Conservation (phyloP, 2,797 vertebrate species). For the Pteropus rufus region DNA sequence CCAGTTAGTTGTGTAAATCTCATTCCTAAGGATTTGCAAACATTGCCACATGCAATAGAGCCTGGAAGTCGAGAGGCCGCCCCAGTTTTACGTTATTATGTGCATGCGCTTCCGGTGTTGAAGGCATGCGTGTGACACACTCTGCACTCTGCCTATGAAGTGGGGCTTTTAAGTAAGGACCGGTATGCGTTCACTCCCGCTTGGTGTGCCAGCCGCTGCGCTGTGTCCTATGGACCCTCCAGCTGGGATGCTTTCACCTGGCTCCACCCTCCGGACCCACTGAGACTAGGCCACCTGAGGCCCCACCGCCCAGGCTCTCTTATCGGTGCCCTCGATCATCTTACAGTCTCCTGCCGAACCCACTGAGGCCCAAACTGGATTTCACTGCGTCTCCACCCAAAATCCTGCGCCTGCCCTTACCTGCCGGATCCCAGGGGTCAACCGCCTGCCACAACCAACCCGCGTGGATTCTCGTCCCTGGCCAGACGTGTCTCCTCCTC, state of each 20-base stretch:
- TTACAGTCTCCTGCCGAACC: not conserved
- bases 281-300: rapidly evolving
- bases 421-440: not conserved
- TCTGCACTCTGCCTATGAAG: slow-evolving; percentile 39
- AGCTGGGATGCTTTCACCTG: rapidly evolving
- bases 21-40: slow-evolving; percentile 60
- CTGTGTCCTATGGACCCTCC: rapidly evolving
- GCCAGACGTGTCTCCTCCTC: not conserved
- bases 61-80: rapidly evolving
- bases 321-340: rapidly evolving
- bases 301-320: too few relatives aligned
- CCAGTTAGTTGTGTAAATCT: slow-evolving; percentile 68
- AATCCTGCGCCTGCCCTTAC: not conserved
- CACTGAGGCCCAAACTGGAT: not conserved
- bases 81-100: rapidly evolving
- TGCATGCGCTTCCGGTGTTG: not conserved
- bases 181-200: rapidly evolving
- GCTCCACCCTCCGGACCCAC: not conserved
- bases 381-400: rapidly evolving
- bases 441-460: not conserved
- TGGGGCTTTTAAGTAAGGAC: not conserved
- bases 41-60: slow-evolving; percentile 41
- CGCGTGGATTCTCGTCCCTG: not conserved
- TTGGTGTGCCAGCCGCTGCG: rapidly evolving
- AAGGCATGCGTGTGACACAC: not conserved